Conservation (phyloP, 1,140 invertebrate genomes). For the Euwallacea fornicatus region DNA sequence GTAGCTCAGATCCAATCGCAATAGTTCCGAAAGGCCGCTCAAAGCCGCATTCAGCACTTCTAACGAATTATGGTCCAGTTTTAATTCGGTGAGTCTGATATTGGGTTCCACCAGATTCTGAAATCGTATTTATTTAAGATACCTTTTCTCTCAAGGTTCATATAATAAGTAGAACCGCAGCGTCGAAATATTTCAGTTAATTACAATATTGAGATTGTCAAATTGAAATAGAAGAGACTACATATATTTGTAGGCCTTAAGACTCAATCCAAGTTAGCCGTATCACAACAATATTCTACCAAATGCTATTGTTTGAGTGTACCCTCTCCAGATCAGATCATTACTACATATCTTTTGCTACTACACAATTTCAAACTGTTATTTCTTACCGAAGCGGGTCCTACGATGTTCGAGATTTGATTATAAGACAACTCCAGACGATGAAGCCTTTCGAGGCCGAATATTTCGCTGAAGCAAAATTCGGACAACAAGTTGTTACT, state of each 20-base stretch:
- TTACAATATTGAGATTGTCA: too few relatives aligned
- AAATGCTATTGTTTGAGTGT: too few relatives aligned
- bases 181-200: too few relatives aligned
- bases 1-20: slow-evolving; percentile 71
- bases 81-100: slow-evolving; percentile 67
- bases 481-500: slow-evolving; percentile 73
- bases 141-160: too few relatives aligned
- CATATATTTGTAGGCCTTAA: too few relatives aligned
- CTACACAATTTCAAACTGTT: too few relatives aligned
- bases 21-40: slow-evolving; percentile 69
- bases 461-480: slow-evolving; percentile 75
- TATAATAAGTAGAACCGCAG: too few relatives aligned
- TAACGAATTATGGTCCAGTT: slow-evolving; percentile 72
- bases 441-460: slow-evolving; percentile 66
- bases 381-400: slow-evolving; percentile 65
- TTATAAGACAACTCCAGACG: slow-evolving; percentile 75
- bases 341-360: too few relatives aligned
- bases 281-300: too few relatives aligned
- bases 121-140: slow-evolving; percentile 17
- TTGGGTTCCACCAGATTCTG: slow-evolving; percentile 75
- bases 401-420: slow-evolving; percentile 66
- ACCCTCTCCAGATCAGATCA: too few relatives aligned
- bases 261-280: too few relatives aligned
- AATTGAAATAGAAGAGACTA: too few relatives aligned
- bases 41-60: slow-evolving; percentile 70